These are phyloP conservation scores for Hartigia nigra DNA, from an alignment of 2,888 invertebrate genomes.

Conservation along the genomic window DNA sequence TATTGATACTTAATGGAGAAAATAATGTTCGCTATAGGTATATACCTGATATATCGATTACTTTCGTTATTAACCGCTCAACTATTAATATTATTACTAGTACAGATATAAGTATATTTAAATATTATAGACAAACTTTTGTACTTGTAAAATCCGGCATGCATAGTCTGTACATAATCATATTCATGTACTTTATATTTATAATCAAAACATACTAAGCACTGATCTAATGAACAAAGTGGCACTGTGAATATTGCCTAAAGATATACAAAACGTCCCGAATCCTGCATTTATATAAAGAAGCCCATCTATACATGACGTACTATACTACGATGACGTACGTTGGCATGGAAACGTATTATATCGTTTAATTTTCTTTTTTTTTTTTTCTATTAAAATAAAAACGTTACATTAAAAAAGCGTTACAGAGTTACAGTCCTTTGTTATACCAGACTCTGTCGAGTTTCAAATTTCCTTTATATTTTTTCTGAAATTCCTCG, in stretches of 20 bases:
- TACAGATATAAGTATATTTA: not conserved
- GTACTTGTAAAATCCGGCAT: not conserved
- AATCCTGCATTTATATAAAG: not conserved
- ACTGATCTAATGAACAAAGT: not conserved
- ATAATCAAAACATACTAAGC: constrained; percentile 7
- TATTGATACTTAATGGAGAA: not conserved
- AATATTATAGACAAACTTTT: not conserved
- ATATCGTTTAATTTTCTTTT: not conserved
- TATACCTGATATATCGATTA: not conserved
- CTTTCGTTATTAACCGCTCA: not conserved
- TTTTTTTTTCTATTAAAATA: not conserved
- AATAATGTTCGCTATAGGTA: not conserved
- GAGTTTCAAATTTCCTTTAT: constrained; percentile 14
- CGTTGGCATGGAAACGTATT: not conserved
- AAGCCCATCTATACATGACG: not conserved
- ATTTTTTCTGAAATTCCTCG: constrained; percentile 20
- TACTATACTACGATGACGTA: not conserved
- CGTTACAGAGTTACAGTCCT: constrained; percentile 28
- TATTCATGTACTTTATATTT: not conserved
- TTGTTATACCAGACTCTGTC: constrained; percentile 39
- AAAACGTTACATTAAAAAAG: not conserved
- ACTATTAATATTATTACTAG: not conserved
- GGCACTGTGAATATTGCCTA: not conserved
- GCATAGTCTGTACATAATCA: constrained; percentile 5
- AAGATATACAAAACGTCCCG: not conserved